A percentile compares a stretch with the other conserved stretches of the same genome.
phyloP scores from a whole-genome alignment of 92 coral and sea anemone genomes.

The Epizoanthus ramosus region DNA sequence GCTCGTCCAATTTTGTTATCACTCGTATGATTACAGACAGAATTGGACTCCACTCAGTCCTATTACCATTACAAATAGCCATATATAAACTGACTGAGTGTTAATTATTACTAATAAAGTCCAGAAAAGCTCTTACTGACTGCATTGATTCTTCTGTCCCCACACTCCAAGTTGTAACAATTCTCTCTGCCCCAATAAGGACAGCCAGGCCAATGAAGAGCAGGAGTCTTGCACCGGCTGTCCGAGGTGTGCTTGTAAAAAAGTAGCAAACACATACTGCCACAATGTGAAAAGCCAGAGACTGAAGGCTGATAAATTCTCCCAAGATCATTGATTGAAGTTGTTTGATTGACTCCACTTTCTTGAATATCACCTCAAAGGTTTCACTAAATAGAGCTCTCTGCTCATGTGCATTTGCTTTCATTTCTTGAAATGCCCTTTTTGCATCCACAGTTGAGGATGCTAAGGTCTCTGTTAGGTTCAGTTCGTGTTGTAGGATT shows the following conservation, averaged over 20 bases:
- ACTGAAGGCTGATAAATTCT: slow-evolving; percentile 94
- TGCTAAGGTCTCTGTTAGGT: slow-evolving; percentile 73
- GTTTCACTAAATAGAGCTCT: slow-evolving; percentile 89
- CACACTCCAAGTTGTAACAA: slow-evolving; percentile 76
- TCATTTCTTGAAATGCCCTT: slow-evolving; percentile 91
- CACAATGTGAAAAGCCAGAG: slow-evolving; percentile 90
- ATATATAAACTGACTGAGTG: too few relatives aligned
- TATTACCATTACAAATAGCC: too few relatives aligned
- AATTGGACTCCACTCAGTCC: too few relatives aligned
- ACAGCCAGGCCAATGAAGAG: slow-evolving; percentile 71
- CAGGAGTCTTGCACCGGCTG: slow-evolving; percentile 86
- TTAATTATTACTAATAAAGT: not conserved
- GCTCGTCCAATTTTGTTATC: too few relatives aligned
- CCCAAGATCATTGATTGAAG: slow-evolving; percentile 97
- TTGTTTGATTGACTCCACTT: slow-evolving; percentile 85
- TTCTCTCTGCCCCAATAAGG: slow-evolving; percentile 78
- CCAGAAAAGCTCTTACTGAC: slow-evolving; percentile 18
- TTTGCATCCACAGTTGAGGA: slow-evolving; percentile 84
- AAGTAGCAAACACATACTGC: slow-evolving; percentile 88
- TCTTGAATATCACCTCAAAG: slow-evolving; percentile 88
- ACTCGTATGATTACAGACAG: too few relatives aligned
- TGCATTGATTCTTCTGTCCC: slow-evolving; percentile 61
- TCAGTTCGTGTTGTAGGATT: slow-evolving; percentile 73
- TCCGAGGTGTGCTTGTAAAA: slow-evolving; percentile 93
- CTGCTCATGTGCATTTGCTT: slow-evolving; percentile 79